A percentile compares a stretch with the other conserved stretches of the same genome.
These are phyloP conservation scores for Oenanthe oenanthe DNA, from an alignment of 2,113 vertebrate species.

Conservation along the genomic window DNA sequence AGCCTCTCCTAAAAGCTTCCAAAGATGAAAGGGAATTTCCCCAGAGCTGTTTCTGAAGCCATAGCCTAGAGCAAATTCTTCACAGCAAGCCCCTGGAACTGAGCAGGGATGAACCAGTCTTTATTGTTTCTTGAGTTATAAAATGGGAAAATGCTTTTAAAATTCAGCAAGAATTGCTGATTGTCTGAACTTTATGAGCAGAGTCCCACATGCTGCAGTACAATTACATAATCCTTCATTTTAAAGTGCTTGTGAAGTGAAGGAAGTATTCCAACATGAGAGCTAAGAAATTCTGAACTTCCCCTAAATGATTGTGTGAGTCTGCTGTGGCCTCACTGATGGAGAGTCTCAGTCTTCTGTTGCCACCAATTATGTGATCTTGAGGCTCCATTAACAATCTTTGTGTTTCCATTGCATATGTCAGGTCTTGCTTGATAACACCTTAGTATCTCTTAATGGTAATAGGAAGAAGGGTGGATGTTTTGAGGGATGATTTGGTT, in stretches of 20 bases:
- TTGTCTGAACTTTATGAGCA: background rate
- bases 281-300: background rate
- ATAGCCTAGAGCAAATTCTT: constrained; percentile 25
- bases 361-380: fast-evolving
- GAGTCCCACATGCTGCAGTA: background rate
- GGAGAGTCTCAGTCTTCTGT: background rate
- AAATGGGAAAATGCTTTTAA: background rate
- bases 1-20: background rate
- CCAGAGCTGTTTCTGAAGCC: constrained; percentile 42
- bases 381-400: background rate
- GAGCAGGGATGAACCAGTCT: background rate
- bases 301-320: background rate
- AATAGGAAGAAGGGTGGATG: background rate
- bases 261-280: background rate
- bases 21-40: constrained; percentile 54
- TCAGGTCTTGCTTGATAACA: background rate
- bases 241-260: background rate
- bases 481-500: background rate
- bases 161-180: background rate
- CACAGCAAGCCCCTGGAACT: background rate
- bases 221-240: background rate
- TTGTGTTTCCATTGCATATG: fast-evolving
- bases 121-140: background rate
- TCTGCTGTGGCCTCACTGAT: background rate
- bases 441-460: background rate